Base-by-base conservation (phyloP, 2,797 vertebrate species). In the Sebastes iracundus region DNA sequence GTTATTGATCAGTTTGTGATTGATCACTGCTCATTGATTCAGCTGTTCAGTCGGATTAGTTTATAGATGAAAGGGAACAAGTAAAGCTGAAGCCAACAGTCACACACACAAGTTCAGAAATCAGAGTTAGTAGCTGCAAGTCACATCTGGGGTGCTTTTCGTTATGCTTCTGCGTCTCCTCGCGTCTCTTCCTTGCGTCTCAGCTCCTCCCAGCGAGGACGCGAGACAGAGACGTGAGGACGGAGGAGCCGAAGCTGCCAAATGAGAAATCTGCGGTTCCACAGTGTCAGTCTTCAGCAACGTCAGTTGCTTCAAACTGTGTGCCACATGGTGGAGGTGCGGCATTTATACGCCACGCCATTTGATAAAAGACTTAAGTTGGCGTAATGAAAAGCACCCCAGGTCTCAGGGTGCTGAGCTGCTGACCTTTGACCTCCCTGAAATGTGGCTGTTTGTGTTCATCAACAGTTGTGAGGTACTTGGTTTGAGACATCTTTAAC, bases 81-180 rank as follows among this genome's bases (percentile, higher is more conserved):
- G 32, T 64, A 30, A 73, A 75, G 77, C 58, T 65, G 28, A 77
- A 84, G 62, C 55, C 35, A 25, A 58, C 64, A 62, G 20, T 62
- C 70, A 60, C 55, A 77, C 55, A 77, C 64, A 38, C 32, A n/a
- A 9, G 32, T 52, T 68, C 38, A 42, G 3, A 33, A 6, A n/a
- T 67, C 23, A 35, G 35, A 42, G 67, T 35, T 23, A 68, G 38
- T 5, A 3, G 35, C 35, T 30, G 38, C 7, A 1, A 4, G 28
- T 30, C 55, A 55, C 52, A 12, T n/a, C 20, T 46, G 7, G 11
- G 27, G 58, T 27, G 35, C 60, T 33, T 62, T 33, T 7, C 10
- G 11, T 33, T n/a, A 62, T 5, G 59, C 59, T n/a, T 32, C 20
- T 20, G 10, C 20, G 59, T n/a, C 18, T 0, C 59, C 59, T 61